These are phyloP conservation scores for Clytia hemisphaerica DNA, from an alignment of 30 jellyfish, hydroid and myxozoan genomes.

Conservation along the genomic window DNA sequence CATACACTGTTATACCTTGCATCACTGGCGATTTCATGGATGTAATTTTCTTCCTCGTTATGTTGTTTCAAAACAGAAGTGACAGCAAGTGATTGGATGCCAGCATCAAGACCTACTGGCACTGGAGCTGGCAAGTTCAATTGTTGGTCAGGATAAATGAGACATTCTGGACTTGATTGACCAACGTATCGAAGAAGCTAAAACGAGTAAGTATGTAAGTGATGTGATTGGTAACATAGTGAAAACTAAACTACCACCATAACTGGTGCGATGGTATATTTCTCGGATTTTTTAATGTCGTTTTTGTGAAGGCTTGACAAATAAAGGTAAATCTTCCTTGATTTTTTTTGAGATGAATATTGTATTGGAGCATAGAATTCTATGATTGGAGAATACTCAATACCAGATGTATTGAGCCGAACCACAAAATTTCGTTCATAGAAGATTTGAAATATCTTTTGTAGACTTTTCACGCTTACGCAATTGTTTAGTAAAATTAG, in stretches of 20 bases:
- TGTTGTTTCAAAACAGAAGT: constrained; percentile 92
- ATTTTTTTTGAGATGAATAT: too few relatives aligned
- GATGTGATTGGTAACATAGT: neutral
- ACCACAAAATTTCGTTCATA: too few relatives aligned
- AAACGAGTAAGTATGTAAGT: neutral
- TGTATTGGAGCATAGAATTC: too few relatives aligned
- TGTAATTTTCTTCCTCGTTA: constrained; percentile 94
- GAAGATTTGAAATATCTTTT: too few relatives aligned
- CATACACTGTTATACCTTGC: too few relatives aligned
- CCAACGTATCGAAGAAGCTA: constrained; percentile 93
- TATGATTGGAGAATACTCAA: too few relatives aligned
- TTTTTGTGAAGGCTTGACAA: too few relatives aligned
- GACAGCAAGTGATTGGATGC: constrained; percentile 76
- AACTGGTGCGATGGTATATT: too few relatives aligned
- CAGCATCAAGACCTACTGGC: constrained; percentile 66
- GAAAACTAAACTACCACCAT: neutral
- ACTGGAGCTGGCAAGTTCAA: constrained; percentile 93
- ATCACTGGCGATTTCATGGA: constrained; percentile 80
- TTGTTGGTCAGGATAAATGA: constrained; percentile 81
- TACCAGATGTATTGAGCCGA: too few relatives aligned
- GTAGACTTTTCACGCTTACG: too few relatives aligned
- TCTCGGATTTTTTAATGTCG: too few relatives aligned
- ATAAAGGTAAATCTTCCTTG: too few relatives aligned
- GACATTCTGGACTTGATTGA: constrained; percentile 93
- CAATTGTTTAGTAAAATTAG: neutral